These are phyloP conservation scores for Zaprionus camerounensis DNA, from an alignment of 1,140 invertebrate species.

Conservation along the genomic window DNA sequence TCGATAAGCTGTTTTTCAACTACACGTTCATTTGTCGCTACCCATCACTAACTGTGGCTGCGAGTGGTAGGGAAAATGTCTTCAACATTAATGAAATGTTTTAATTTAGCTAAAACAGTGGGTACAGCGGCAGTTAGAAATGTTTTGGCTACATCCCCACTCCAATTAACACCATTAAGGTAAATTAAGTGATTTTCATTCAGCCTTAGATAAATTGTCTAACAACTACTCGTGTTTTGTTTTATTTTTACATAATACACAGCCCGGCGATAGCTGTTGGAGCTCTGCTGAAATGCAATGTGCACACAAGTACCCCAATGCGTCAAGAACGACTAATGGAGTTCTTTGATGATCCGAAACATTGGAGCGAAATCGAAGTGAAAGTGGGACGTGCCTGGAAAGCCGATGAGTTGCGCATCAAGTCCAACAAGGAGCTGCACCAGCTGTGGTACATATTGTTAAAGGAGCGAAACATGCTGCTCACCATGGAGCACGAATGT, in stretches of 20 bases:
- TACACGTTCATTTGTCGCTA: neutral
- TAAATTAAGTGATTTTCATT: slow-evolving; percentile 3
- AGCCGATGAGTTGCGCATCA: slow-evolving; percentile 95
- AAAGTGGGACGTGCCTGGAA: slow-evolving; percentile 95
- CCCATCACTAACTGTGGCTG: slow-evolving; percentile 27
- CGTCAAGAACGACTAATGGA: slow-evolving; percentile 88
- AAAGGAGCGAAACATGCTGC: slow-evolving; percentile 98
- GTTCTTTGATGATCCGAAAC: slow-evolving; percentile 96
- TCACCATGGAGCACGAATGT: slow-evolving; percentile 97
- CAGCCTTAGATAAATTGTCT: neutral
- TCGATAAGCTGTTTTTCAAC: neutral
- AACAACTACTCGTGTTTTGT: slow-evolving; percentile 13
- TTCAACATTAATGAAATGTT: slow-evolving; percentile 67
- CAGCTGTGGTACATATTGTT: slow-evolving; percentile 98
- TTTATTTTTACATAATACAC: slow-evolving; percentile 72
- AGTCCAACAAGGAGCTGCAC: slow-evolving; percentile 98
- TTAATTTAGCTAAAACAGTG: slow-evolving; percentile 64
- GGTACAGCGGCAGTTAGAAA: slow-evolving; percentile 36
- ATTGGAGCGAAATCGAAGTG: slow-evolving; percentile 92
- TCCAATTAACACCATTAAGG: slow-evolving; percentile 44
- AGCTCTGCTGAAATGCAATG: slow-evolving; percentile 32
- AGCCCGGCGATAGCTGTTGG: slow-evolving; percentile 31
- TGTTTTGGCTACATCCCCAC: slow-evolving; percentile 36
- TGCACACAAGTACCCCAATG: slow-evolving; percentile 52
- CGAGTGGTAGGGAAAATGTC: slow-evolving; percentile 53